phyloP scores from a whole-genome alignment of 2,113 vertebrate species.

The Ivindomyrus marchei region DNA sequence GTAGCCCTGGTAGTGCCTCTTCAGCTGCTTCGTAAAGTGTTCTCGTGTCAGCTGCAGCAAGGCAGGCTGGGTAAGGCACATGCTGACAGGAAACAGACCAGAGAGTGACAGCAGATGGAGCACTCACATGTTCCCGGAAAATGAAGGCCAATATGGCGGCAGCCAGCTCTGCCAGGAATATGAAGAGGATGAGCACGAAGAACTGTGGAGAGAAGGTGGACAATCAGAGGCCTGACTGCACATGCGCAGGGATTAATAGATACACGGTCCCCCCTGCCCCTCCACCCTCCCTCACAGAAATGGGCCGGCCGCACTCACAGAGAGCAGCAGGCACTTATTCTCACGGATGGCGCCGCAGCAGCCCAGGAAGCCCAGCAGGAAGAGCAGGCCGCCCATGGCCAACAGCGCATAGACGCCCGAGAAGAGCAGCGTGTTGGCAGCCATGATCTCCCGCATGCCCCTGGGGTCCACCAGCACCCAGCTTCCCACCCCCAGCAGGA shows the following conservation, averaged over 20 bases:
- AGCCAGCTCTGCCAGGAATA: conserved; percentile 86
- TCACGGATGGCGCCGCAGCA: conserved; percentile 87
- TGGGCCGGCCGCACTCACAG: conserved; percentile 64
- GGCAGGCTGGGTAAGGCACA: conserved; percentile 23
- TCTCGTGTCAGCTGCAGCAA: conserved; percentile 74
- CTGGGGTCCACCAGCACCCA: conserved; percentile 89
- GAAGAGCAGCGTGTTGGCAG: conserved; percentile 79
- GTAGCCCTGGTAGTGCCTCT: conserved; percentile 75
- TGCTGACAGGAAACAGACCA: neutral
- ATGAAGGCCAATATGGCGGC: conserved; percentile 88
- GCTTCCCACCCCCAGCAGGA: conserved; percentile 75
- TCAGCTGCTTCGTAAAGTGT: conserved; percentile 84
- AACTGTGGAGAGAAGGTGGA: conserved; percentile 62
- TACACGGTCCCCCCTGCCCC: neutral
- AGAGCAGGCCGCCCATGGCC: conserved; percentile 82
- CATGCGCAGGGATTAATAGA: neutral
- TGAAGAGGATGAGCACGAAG: conserved; percentile 88
- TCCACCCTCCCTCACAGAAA: neutral
- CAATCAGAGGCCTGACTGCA: neutral
- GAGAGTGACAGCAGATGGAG: neutral
- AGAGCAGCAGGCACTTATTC: conserved; percentile 85
- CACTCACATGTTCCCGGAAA: conserved; percentile 88
- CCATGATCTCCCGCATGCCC: conserved; percentile 85
- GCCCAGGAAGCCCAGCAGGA: conserved; percentile 88
- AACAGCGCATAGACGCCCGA: conserved; percentile 79